phyloP scores from a whole-genome alignment of 2,113 vertebrate species.

The Brachyhypopomus occidentalis region DNA sequence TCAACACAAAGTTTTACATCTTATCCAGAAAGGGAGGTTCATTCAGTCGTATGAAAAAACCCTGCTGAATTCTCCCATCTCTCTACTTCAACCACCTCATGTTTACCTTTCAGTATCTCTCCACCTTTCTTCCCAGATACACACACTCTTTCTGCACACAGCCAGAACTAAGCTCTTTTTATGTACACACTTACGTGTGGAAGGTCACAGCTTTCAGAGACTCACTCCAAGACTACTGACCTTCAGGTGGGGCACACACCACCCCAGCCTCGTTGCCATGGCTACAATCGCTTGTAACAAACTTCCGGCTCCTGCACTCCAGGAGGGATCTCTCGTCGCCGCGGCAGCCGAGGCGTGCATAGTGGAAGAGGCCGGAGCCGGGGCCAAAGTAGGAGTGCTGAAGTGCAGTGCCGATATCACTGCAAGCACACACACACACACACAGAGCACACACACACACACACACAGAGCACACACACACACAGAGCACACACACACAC shows the following conservation, averaged over 20 bases:
- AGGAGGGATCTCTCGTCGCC: constrained; percentile 83
- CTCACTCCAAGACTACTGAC: constrained; percentile 70
- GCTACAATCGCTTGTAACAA: constrained; percentile 77
- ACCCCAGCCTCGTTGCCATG: constrained; percentile 78
- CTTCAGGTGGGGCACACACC: constrained; percentile 82
- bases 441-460: neutral
- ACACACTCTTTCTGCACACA: constrained; percentile 1
- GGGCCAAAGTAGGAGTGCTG: constrained; percentile 71
- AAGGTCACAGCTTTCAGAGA: constrained; percentile 23
- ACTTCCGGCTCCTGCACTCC: constrained; percentile 78
- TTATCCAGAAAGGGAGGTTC: neutral
- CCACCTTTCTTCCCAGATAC: constrained; percentile 2
- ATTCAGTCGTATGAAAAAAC: neutral
- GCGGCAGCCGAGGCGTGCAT: constrained; percentile 83
- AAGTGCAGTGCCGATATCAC: constrained; percentile 81
- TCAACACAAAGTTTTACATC: neutral
- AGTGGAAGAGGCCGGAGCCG: constrained; percentile 78
- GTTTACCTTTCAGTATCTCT: constrained; percentile 4
- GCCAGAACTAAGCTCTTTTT: constrained; percentile 22
- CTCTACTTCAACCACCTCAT: constrained; percentile 11
- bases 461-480: neutral
- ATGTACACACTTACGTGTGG: constrained; percentile 16
- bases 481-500: neutral
- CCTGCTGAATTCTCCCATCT: neutral
- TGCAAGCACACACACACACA: constrained; percentile 54